Base-by-base conservation (phyloP, 2,888 invertebrate species). In the Ptychoptera albimana region DNA sequence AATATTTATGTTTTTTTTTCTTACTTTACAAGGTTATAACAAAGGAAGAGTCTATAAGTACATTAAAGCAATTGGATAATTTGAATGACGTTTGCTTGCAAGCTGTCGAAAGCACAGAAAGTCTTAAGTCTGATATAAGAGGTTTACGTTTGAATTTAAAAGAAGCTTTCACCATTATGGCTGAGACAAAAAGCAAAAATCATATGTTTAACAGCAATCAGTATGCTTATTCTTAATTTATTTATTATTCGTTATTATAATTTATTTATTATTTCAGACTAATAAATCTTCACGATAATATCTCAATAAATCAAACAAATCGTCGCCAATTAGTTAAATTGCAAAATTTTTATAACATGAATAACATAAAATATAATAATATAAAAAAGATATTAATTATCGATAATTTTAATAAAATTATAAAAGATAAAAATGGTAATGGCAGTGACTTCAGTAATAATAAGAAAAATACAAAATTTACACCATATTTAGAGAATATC, bases 401-500 rank as follows among this genome's bases (percentile, higher is more conserved):
- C 8, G 13, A 35, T 13, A 5, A 35, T 35, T 12, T 12, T 6
- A 8, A 35, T n/a, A 35, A 15, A 6, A 14, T 14, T 38, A 38
- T 5, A 10, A 38, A 38, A 23, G 23, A 23, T 23, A 23, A 23
- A 23, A 5, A 23, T 23, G 23, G 23, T 23, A n/a, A n/a, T n/a
- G n/a, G n/a, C n/a, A n/a, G n/a, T n/a, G n/a, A n/a, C n/a, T n/a
- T n/a, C n/a, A 7, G 23, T 5, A 23, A 23, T 23, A 23, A 23
- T 36, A 8, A 32, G 2, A 32, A 32, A 32, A 32, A 14, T 23
- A 16, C 23, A 16, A 38, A 38, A 16, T 38, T 14, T 38, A 42
- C 23, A 15, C 85, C 86, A 0, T 76, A 77, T 30, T 64, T 84
- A 52, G 85, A 87, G 55, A 75, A 77, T 30, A 74, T 87, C 8